Evolutionary conservation across 2,888 invertebrate species (phyloP), one percentile per base, ranked within the genome.

Genomic region (Gisinianus flammeolus): DNA sequence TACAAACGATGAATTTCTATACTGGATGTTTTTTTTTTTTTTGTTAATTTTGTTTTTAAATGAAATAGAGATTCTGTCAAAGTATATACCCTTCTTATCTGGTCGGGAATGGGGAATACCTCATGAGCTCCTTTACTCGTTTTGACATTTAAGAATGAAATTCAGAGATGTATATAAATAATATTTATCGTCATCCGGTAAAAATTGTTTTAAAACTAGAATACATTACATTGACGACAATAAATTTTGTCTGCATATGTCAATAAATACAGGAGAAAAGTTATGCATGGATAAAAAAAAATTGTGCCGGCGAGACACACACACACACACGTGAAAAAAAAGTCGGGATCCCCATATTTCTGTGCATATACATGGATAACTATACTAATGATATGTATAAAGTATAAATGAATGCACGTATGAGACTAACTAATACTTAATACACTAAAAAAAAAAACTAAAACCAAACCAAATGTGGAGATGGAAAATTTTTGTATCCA

Each of bases 201-300:
- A 73, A 73, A 73, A 62, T 73, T 58, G 62, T 73, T 73, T 73
- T 62, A 73, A 73, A 73, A 64, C 33, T 5, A 56, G 73, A 73
- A 73, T 73, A 62, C 73, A 73, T 62, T 73, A 73, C 73, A 73
- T 73, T 64, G 73, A 73, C 73, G 73, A 73, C 73, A 73, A 73
- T 73, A 73, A 73, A 73, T 73, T 73, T 56, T 62, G 73, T 73
- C 73, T 73, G 73, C 35, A 6, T 54, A 73, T 73, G 62, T 74
- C 66, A 66, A 74, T 74, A 74, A 74, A 66, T 64, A 74, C 74
- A 73, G 56, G 64, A 73, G 73, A 33, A 62, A 35, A 19, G 33
- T 33, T 74, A 64, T 74, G 52, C 24, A 72, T 26, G 30, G 64
- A 64, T 28, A 31, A 52, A 66, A 73, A 73, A 44, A 74, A 66